Percentiles rank a stretch among this genome's conserved stretches.
phyloP scores from a whole-genome alignment of 1,140 invertebrate genomes.

The Drosophila orena region DNA sequence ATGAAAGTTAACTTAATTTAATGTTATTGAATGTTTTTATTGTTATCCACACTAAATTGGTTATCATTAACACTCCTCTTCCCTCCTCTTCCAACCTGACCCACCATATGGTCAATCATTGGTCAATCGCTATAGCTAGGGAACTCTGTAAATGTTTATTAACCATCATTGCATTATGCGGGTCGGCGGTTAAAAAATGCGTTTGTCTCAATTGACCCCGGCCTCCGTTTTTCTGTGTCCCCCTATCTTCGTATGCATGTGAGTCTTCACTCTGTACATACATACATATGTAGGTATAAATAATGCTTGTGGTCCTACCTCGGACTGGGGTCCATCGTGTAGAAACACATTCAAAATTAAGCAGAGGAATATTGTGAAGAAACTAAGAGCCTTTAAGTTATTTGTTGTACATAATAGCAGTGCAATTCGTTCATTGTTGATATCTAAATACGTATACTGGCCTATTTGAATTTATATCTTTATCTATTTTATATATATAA shows the following conservation, averaged over 20 bases:
- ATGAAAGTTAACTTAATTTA: constrained; percentile 77
- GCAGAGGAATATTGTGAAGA: too few relatives aligned
- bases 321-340: not conserved
- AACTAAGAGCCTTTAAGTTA: too few relatives aligned
- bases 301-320: not conserved
- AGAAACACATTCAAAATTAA: too few relatives aligned
- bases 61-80: constrained; percentile 60
- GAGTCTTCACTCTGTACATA: not conserved
- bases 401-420: too few relatives aligned
- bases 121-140: constrained; percentile 3
- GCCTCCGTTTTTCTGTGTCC: constrained; percentile 33
- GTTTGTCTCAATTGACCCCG: constrained; percentile 72
- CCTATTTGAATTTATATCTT: too few relatives aligned
- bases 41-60: constrained; percentile 77
- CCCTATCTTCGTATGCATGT: constrained; percentile 16
- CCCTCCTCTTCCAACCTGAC: too few relatives aligned
- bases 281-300: not conserved
- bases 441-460: too few relatives aligned
- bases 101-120: too few relatives aligned
- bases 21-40: constrained; percentile 69
- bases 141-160: constrained; percentile 67
- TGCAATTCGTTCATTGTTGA: too few relatives aligned
- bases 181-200: constrained; percentile 66
- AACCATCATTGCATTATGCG: constrained; percentile 78
- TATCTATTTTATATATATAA: too few relatives aligned